phyloP scores from a whole-genome alignment of 2,113 vertebrate species.

The Balaenoptera acutorostrata region DNA sequence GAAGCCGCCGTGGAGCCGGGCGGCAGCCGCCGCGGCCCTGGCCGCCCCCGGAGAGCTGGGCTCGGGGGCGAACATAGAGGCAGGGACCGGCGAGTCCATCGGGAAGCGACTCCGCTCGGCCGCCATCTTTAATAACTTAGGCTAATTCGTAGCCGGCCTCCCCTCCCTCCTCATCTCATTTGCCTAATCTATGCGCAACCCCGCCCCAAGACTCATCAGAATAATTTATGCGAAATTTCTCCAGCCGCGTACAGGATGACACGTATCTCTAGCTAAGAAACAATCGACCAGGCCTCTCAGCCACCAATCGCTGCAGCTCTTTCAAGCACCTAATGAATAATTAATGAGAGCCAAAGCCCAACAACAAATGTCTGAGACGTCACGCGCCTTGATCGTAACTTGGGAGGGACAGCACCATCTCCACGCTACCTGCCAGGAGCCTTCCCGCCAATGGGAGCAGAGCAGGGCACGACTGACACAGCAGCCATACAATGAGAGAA shows the following conservation, averaged over 20 bases:
- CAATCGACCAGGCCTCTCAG: background rate
- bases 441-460: conserved; percentile 38
- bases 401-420: background rate
- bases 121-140: conserved; percentile 82
- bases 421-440: background rate
- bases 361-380: conserved; percentile 54
- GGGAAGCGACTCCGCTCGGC: conserved; percentile 83
- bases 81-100: conserved; percentile 88
- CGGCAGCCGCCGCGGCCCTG: conserved; percentile 83
- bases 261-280: conserved; percentile 17
- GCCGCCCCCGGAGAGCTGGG: conserved; percentile 77
- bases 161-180: conserved; percentile 53
- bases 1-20: conserved; percentile 80
- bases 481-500: conserved; percentile 1
- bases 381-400: background rate
- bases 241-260: background rate
- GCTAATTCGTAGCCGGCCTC: conserved; percentile 65
- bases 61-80: conserved; percentile 93
- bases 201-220: background rate
- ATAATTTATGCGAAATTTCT: conserved; percentile 58
- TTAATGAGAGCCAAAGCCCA: conserved; percentile 24
- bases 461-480: background rate
- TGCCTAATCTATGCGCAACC: conserved; percentile 56
- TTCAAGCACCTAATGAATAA: conserved; percentile 50
- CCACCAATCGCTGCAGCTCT: conserved; percentile 45